Base-by-base conservation (phyloP, 2,113 vertebrate genomes). In the Albula goreensis region DNA sequence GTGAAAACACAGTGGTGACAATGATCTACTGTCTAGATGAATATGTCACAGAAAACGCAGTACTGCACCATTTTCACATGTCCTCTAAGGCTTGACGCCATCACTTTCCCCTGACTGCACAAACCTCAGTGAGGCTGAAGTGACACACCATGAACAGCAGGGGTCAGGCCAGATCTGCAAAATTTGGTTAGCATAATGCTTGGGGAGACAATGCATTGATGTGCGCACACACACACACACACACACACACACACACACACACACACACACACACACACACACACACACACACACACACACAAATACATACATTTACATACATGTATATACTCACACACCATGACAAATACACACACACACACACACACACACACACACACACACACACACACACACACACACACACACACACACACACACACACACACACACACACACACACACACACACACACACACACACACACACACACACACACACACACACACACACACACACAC, bases 111-210 rank as follows among this genome's bases (percentile, higher is more conserved):
- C 70, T 74, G 1, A 3, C 63, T 70, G 63, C n/a, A n/a, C 22
- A n/a, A 70, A 70, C 13, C n/a, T 78, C 66, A 51, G 51, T 48
- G 12, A 0, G 1, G 60, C 15, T 66, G 60, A 19, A 66, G 7
- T 66, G 60, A 10, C 86, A 57, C 81, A 19, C 78, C 6, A 19
- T 48, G 80, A 83, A 93, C 95, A 95, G 90, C 90, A 94, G 95
- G 91, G 93, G 95, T 94, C 95, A 95, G 92, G 88, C 92, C 90
- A 91, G 93, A 83, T 93, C 92, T 93, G 94, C 84, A 92, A n/a
- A 86, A 93, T 60, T 22, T 9, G 53, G 25, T 15, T 25, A 31
- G 22, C 25, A 51, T 19, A 82, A 15, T 22, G 31, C 3, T 80
- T 52, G 15, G n/a, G 31, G 52, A 48, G 6, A 52, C 12, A 83